phyloP scores from a whole-genome alignment of 2,888 invertebrate genomes.

The Eupelmus urozonus region DNA sequence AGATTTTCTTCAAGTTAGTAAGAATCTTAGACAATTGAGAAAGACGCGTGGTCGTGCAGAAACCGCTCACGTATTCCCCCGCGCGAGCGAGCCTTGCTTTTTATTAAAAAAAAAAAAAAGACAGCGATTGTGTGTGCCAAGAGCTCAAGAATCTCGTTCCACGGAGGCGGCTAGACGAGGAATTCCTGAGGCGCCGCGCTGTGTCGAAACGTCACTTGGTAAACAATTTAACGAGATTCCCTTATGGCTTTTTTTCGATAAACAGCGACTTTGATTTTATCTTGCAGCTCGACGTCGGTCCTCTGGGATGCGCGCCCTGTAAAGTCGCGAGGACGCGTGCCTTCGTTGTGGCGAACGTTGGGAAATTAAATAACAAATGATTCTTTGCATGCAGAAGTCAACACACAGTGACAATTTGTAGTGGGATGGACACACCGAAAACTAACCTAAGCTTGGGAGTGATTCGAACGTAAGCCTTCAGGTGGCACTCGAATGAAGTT shows the following conservation, averaged over 20 bases:
- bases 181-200: too few relatives aligned
- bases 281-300: too few relatives aligned
- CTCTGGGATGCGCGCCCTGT: too few relatives aligned
- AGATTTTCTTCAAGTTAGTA: slow-evolving; percentile 57
- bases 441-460: slow-evolving; percentile 54
- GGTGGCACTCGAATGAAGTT: slow-evolving; percentile 47
- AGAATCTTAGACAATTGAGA: slow-evolving; percentile 48
- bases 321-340: too few relatives aligned
- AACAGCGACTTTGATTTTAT: too few relatives aligned
- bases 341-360: too few relatives aligned
- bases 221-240: slow-evolving; percentile 48
- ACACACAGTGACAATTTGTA: slow-evolving; percentile 50
- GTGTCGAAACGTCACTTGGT: slow-evolving; percentile 57
- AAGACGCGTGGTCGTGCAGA: slow-evolving; percentile 18
- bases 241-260: too few relatives aligned
- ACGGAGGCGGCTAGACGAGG: slow-evolving; percentile 24
- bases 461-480: slow-evolving; percentile 45
- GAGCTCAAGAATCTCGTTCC: slow-evolving; percentile 18
- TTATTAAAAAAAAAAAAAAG: slow-evolving; percentile 15
- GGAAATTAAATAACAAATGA: slow-evolving; percentile 36
- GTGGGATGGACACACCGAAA: slow-evolving; percentile 36
- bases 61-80: slow-evolving; percentile 9
- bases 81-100: background rate
- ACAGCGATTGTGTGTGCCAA: slow-evolving; percentile 26
- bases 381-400: slow-evolving; percentile 51